Percentiles rank a stretch among this genome's conserved stretches.
Evolutionary conservation across 2,888 invertebrate species (phyloP).

Genomic region (Gymnocheta viridis): DNA sequence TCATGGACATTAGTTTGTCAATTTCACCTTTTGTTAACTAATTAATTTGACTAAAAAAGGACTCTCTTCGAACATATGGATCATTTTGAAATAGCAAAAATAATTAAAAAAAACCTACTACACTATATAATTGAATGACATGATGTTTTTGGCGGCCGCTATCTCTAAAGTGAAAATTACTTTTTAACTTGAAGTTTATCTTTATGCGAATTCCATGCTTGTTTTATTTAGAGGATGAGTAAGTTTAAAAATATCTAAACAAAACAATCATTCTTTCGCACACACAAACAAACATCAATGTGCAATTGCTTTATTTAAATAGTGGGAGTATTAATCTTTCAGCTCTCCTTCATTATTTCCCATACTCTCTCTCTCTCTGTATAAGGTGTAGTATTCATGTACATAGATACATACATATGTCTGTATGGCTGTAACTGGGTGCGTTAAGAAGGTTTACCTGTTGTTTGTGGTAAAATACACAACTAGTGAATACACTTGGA

Average conservation of each 20-base stretch:
- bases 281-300: neutral
- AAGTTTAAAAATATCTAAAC: constrained; percentile 23
- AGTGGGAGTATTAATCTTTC: neutral
- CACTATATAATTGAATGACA: no score
- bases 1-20: no score
- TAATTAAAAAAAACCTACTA: no score
- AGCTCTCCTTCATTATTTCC: neutral
- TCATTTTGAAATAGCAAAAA: no score
- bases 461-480: constrained; percentile 4
- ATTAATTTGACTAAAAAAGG: no score
- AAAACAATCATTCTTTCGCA: neutral
- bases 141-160: neutral
- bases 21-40: no score
- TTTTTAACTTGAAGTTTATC: neutral
- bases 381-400: no score
- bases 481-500: constrained; percentile 4
- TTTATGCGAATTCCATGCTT: no score
- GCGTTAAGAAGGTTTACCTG: constrained; percentile 5
- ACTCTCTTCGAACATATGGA: no score
- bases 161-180: neutral
- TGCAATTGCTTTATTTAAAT: neutral
- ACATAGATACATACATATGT: no score
- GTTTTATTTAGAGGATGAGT: constrained; percentile 23
- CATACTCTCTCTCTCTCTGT: constrained; percentile 38
- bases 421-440: neutral